A percentile compares a stretch with the other conserved stretches of the same genome.
phyloP scores from a whole-genome alignment of 2,797 vertebrate species.

The Sebastes steindachneri region DNA sequence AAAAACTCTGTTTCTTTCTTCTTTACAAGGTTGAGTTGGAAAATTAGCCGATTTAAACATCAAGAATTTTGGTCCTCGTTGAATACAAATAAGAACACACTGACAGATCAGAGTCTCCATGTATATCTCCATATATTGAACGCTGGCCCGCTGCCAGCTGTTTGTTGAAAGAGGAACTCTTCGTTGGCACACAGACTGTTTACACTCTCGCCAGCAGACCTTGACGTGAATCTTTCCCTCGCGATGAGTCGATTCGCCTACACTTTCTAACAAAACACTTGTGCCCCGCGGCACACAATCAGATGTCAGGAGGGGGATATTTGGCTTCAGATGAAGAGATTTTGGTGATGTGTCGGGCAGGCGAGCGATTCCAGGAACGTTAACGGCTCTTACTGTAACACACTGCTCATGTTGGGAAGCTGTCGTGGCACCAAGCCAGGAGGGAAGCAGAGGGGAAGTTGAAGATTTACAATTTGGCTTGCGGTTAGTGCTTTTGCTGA shows the following conservation, averaged over 20 bases:
- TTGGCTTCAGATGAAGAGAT: slow-evolving; percentile 18
- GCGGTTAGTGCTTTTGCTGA: slow-evolving; percentile 54
- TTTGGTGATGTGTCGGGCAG: slow-evolving; percentile 24
- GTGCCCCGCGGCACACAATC: neutral
- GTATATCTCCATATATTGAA: slow-evolving; percentile 1
- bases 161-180: slow-evolving; percentile 10
- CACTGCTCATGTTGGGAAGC: slow-evolving; percentile 69
- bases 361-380: slow-evolving; percentile 64
- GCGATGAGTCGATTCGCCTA: neutral
- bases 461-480: slow-evolving; percentile 46
- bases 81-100: neutral
- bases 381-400: slow-evolving; percentile 67
- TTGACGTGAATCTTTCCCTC: slow-evolving; percentile 16
- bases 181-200: slow-evolving; percentile 31
- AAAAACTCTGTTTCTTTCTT: neutral
- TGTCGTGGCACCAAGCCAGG: slow-evolving; percentile 49
- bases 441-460: slow-evolving; percentile 39
- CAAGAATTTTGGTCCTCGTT: neutral
- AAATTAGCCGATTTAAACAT: too few relatives aligned
- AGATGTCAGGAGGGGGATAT: neutral
- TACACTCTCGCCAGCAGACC: slow-evolving; percentile 32
- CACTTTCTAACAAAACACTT: slow-evolving; percentile 22
- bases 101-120: neutral
- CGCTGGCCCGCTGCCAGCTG: neutral
- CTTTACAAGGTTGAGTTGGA: neutral